A percentile compares a stretch with the other conserved stretches of the same genome.
Evolutionary conservation across 2,888 invertebrate genomes (phyloP).

Genomic region (Pandemis cinnamomeana): DNA sequence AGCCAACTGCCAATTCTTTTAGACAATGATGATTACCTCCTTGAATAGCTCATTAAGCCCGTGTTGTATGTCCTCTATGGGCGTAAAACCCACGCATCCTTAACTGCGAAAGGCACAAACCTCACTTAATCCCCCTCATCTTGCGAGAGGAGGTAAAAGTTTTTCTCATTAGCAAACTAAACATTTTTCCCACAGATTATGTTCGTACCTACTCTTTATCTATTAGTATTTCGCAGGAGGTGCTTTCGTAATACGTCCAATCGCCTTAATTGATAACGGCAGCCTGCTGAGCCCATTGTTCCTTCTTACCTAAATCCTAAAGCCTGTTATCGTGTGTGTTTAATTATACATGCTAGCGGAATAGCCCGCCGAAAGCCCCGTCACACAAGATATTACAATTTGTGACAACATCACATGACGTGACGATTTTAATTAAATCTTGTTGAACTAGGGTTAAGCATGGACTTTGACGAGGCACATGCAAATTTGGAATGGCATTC

Average conservation of each 20-base stretch:
- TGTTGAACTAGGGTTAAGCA: slow-evolving; percentile 30
- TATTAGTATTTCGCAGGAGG: background rate
- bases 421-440: slow-evolving; percentile 40
- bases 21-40: too few relatives aligned
- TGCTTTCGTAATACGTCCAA: slow-evolving; percentile 1
- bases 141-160: background rate
- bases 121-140: background rate
- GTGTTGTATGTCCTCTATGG: background rate
- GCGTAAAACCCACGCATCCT: background rate
- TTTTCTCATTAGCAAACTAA: background rate
- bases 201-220: background rate
- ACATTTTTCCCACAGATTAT: background rate
- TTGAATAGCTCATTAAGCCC: background rate
- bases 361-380: slow-evolving; percentile 12
- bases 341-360: slow-evolving; percentile 23
- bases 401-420: slow-evolving; percentile 33
- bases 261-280: slow-evolving; percentile 16
- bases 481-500: slow-evolving; percentile 30
- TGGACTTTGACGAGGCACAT: slow-evolving; percentile 29
- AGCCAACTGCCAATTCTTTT: too few relatives aligned
- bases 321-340: slow-evolving; percentile 19
- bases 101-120: background rate
- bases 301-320: background rate
- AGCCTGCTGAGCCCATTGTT: slow-evolving; percentile 18
- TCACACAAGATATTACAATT: slow-evolving; percentile 38